Conservation (phyloP, 2,113 vertebrate species). For the Lontra canadensis region DNA sequence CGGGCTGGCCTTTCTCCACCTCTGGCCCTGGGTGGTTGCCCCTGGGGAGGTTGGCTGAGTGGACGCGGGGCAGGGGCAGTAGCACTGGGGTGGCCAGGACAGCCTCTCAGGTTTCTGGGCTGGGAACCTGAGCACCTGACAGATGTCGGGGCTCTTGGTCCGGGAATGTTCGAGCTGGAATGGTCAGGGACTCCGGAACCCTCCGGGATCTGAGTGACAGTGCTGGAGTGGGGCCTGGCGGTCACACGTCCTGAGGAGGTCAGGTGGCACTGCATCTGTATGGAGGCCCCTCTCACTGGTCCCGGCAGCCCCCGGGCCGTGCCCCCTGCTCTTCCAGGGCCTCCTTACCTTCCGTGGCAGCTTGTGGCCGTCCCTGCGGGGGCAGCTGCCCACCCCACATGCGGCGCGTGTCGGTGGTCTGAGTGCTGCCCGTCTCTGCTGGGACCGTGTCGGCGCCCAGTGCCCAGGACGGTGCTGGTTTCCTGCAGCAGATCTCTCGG, state of each 20-base stretch:
- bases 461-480: neutral
- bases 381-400: too few species aligned
- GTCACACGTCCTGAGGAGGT: neutral
- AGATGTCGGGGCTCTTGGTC: too few species aligned
- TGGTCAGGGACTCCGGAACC: neutral
- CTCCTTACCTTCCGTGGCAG: neutral
- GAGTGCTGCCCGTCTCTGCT: neutral
- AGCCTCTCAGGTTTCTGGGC: too few species aligned
- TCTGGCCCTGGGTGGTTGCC: neutral
- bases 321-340: too few species aligned
- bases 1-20: neutral
- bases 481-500: neutral
- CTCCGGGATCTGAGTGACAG: neutral
- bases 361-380: too few species aligned
- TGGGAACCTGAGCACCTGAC: neutral
- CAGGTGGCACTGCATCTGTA: fast-evolving
- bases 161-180: too few species aligned
- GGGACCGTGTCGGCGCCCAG: fast-evolving
- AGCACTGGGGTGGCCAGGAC: too few species aligned
- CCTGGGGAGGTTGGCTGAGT: neutral
- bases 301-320: fast-evolving
- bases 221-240: neutral
- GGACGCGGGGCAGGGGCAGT: fast-evolving
- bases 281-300: neutral
- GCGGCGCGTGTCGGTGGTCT: neutral